Conservation (phyloP, 2,797 vertebrate genomes). For the Macrochelys suwanniensis region DNA sequence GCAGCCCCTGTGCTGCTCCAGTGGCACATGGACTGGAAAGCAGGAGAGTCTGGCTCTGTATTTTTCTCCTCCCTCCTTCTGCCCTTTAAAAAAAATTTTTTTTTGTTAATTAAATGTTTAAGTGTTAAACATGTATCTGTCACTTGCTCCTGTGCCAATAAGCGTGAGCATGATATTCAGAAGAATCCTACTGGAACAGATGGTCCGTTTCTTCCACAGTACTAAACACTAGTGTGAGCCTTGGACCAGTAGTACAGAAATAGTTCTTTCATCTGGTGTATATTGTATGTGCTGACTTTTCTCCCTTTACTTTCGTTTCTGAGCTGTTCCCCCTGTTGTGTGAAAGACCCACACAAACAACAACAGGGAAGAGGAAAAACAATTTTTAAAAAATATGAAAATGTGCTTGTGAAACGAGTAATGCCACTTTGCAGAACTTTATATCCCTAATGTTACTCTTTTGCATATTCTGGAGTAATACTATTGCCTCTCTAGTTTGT, state of each 20-base stretch:
- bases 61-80: neutral
- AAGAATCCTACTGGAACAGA: neutral
- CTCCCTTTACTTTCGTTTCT: neutral
- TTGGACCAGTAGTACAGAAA: neutral
- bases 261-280: neutral
- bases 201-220: neutral
- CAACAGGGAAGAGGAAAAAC: neutral
- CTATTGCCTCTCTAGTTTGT: neutral
- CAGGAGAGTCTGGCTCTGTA: neutral
- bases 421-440: neutral
- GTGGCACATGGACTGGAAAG: neutral
- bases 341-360: neutral
- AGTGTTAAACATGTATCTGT: neutral
- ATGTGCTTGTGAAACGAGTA: neutral
- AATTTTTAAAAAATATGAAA: neutral
- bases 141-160: neutral
- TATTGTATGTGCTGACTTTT: neutral
- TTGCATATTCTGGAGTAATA: neutral
- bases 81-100: neutral
- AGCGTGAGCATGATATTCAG: neutral
- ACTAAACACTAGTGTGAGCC: neutral
- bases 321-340: neutral
- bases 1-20: neutral
- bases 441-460: neutral
- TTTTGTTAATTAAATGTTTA: neutral